phyloP scores from a whole-genome alignment of 2,797 vertebrate species.

The Premnoplex brunnescens region DNA sequence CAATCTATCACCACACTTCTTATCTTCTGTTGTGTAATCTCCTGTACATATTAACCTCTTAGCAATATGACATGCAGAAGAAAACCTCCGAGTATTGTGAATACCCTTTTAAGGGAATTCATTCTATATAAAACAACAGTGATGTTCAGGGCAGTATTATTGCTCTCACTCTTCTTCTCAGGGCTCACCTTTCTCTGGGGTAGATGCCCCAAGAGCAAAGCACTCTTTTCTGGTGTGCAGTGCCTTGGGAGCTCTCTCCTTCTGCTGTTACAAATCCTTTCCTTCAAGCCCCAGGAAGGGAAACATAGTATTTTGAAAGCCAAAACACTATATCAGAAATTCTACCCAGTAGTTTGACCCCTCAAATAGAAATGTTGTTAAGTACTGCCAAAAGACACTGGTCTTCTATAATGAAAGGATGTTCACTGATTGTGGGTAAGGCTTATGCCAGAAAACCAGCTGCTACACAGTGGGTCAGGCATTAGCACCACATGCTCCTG shows the following conservation, averaged over 20 bases:
- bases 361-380: slow-evolving; percentile 27
- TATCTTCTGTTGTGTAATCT: background rate
- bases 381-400: slow-evolving; percentile 1
- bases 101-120: background rate
- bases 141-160: background rate
- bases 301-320: slow-evolving; percentile 28
- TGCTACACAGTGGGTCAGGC: background rate
- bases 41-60: background rate
- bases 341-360: slow-evolving; percentile 2
- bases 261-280: background rate
- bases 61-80: background rate
- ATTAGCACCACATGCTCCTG: background rate
- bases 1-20: background rate
- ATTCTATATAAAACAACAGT: background rate
- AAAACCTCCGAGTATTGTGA: background rate
- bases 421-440: background rate
- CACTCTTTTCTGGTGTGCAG: background rate
- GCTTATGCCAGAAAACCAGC: background rate
- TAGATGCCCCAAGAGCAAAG: background rate
- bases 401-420: slow-evolving; percentile 29
- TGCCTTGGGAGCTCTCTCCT: background rate
- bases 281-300: background rate
- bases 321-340: background rate
- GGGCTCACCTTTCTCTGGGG: background rate
- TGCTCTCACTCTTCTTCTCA: background rate